Evolutionary conservation across 1,140 invertebrate genomes (phyloP).

Genomic region (Scaptomyza montana): DNA sequence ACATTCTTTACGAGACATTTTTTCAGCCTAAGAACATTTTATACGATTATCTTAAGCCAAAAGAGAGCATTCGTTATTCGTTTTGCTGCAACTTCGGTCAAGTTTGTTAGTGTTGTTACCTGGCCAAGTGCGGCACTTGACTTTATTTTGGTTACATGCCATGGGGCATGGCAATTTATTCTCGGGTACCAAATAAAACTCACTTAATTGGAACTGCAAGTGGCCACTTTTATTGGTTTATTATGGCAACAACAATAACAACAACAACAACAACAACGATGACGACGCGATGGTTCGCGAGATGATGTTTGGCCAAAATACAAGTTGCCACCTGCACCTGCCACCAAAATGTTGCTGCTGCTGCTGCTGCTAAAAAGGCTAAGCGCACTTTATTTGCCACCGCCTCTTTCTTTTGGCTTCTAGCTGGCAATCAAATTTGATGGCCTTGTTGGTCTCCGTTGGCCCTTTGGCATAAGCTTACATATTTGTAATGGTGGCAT

Average conservation of each 20-base stretch:
- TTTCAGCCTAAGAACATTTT: too few species aligned
- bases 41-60: too few species aligned
- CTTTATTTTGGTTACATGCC: constrained; percentile 75
- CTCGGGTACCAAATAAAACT: constrained; percentile 67
- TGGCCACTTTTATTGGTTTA: constrained; percentile 77
- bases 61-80: not conserved
- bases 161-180: constrained; percentile 71
- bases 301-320: constrained; percentile 17
- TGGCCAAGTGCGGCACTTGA: constrained; percentile 52
- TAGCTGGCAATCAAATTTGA: constrained; percentile 72
- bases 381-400: not conserved
- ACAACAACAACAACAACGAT: constrained; percentile 26
- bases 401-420: constrained; percentile 6
- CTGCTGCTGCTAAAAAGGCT: not conserved
- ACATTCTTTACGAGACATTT: too few species aligned
- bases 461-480: constrained; percentile 28
- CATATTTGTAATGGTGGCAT: constrained; percentile 56
- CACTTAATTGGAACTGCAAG: constrained; percentile 80
- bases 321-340: constrained; percentile 21
- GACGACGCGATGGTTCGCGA: constrained; percentile 11
- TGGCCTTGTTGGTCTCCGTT: constrained; percentile 63
- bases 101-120: constrained; percentile 33
- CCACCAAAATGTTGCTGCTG: not conserved
- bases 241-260: constrained; percentile 55
- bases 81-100: not conserved